These are phyloP conservation scores for Gobionotothen gibberifrons DNA, from an alignment of 2,797 vertebrate species.

Conservation along the genomic window DNA sequence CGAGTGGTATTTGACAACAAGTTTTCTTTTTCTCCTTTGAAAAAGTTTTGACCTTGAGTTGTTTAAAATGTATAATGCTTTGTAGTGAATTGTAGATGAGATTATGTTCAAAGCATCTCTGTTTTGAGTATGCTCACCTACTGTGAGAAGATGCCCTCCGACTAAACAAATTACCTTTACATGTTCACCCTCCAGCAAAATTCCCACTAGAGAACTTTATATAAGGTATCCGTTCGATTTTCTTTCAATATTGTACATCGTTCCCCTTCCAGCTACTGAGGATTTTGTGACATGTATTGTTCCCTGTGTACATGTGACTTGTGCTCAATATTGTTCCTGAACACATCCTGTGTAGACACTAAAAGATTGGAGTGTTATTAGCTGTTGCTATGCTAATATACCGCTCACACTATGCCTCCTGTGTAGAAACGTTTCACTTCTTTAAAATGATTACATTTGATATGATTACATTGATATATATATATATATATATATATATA, in stretches of 20 bases:
- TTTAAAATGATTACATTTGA: no score
- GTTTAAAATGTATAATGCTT: conserved; percentile 10
- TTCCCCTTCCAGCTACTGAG: neutral
- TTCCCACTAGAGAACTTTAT: conserved; percentile 3
- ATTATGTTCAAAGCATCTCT: conserved; percentile 18
- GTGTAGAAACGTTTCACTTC: no score
- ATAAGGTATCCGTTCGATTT: conserved; percentile 19
- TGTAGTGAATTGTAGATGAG: conserved; percentile 8
- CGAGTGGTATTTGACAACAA: no score
- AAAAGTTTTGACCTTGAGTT: conserved; percentile 3
- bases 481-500: no score
- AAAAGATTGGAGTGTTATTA: no score
- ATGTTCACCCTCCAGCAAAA: conserved; percentile 20
- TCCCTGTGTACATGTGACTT: no score
- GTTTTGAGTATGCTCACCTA: conserved; percentile 22
- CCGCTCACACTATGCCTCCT: no score
- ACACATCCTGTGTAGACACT: no score
- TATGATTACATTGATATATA: no score
- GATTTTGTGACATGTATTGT: neutral
- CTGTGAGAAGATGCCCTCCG: conserved; percentile 9
- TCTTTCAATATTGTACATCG: neutral
- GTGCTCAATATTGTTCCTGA: no score
- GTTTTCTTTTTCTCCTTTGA: conserved; percentile 4
- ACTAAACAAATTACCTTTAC: conserved; percentile 38
- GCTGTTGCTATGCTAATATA: no score